Evolutionary conservation across 2,113 vertebrate genomes (phyloP).

Genomic region (Eulemur rufifrons): DNA sequence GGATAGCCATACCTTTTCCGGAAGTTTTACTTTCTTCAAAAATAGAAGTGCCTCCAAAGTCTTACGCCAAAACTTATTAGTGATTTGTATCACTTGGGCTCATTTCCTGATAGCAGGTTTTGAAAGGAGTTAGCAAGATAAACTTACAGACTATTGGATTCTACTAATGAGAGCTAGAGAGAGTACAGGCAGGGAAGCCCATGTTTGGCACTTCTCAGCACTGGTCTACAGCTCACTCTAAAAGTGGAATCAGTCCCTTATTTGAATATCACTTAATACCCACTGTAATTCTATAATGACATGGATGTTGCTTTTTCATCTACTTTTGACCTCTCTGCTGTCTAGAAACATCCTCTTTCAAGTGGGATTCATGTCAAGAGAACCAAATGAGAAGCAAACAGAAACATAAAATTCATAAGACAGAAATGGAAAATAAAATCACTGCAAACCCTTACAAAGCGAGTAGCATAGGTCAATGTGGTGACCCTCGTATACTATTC

Average conservation of each 20-base stretch:
- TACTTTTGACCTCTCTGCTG: neutral
- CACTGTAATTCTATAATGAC: neutral
- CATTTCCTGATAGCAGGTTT: neutral
- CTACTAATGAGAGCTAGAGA: neutral
- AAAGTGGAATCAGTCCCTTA: neutral
- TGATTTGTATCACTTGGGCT: neutral
- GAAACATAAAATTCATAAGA: neutral
- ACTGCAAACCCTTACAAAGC: neutral
- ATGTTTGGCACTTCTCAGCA: accelerated
- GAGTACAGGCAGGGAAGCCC: neutral
- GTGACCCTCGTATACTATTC: accelerated
- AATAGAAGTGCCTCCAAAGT: neutral
- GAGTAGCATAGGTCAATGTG: accelerated
- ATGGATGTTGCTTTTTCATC: neutral
- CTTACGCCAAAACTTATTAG: neutral
- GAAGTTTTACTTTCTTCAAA: neutral
- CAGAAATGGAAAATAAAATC: neutral
- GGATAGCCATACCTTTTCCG: neutral
- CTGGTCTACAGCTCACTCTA: neutral
- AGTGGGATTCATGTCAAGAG: neutral
- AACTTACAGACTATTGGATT: neutral
- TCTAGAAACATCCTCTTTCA: neutral
- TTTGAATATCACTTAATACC: neutral
- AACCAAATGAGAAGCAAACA: neutral
- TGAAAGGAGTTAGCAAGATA: neutral